Evolutionary conservation across 2,113 vertebrate genomes (phyloP).

Genomic region (Triplophysa siluroides): DNA sequence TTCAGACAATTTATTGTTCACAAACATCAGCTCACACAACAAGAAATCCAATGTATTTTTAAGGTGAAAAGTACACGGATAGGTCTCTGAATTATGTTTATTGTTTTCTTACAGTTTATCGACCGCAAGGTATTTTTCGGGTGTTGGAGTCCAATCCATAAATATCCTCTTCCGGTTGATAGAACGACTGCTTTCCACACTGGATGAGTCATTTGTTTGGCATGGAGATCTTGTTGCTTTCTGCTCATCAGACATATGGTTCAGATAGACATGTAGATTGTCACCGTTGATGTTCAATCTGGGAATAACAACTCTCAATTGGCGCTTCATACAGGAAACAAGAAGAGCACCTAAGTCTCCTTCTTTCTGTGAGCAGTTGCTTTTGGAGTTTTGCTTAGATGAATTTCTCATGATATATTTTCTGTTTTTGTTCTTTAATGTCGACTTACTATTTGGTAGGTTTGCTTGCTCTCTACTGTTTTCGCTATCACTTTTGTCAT

Average conservation of each 20-base stretch:
- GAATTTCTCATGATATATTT: neutral
- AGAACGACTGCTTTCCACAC: neutral
- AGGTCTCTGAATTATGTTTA: too few relatives aligned
- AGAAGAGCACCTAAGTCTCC: constrained; percentile 36
- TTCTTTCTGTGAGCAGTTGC: neutral
- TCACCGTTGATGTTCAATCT: constrained; percentile 40
- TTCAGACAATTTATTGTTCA: neutral
- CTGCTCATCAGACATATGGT: neutral
- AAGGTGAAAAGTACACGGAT: neutral
- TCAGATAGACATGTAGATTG: neutral
- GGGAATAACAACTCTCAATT: constrained; percentile 57
- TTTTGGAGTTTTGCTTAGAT: neutral
- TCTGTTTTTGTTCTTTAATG: neutral
- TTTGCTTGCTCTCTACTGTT: neutral
- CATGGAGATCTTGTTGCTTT: neutral
- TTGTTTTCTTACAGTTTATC: constrained; percentile 71
- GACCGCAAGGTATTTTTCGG: constrained; percentile 16
- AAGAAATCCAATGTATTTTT: constrained; percentile 9
- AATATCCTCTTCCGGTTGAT: constrained; percentile 32
- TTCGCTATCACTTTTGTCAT: neutral
- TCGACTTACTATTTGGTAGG: neutral
- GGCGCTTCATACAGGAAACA: constrained; percentile 29
- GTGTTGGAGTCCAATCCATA: neutral
- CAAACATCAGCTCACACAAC: neutral
- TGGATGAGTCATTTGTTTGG: neutral